phyloP scores from a whole-genome alignment of 2,888 invertebrate genomes.

The Neoitamus cyanurus region DNA sequence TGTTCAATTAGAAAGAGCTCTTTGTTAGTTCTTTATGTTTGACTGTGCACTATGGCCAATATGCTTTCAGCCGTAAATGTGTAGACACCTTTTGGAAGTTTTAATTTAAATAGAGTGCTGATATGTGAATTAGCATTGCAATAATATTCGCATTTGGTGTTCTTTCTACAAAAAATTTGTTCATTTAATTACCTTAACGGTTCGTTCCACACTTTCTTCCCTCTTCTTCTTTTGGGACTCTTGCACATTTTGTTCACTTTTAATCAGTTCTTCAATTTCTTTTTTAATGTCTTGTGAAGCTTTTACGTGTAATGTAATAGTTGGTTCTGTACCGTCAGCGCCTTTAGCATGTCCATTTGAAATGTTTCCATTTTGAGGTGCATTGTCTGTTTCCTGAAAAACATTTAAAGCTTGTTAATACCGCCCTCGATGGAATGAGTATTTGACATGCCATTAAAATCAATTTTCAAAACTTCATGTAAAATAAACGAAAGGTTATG shows the following conservation, averaged over 20 bases:
- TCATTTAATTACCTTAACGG: constrained; percentile 61
- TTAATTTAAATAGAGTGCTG: neutral
- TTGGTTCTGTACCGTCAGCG: constrained; percentile 53
- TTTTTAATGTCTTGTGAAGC: constrained; percentile 33
- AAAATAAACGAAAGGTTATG: neutral
- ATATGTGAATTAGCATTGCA: neutral
- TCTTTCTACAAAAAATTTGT: neutral
- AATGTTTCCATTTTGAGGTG: constrained; percentile 62
- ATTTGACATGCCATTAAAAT: neutral
- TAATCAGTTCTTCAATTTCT: neutral
- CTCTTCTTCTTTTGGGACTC: constrained; percentile 55
- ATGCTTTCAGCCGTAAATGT: too few species aligned
- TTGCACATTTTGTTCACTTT: neutral
- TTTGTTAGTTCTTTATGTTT: too few species aligned
- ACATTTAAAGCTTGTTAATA: neutral
- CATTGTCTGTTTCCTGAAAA: constrained; percentile 62
- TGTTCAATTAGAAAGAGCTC: neutral
- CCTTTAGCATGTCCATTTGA: constrained; percentile 64
- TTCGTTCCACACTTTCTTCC: constrained; percentile 61
- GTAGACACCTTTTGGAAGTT: too few species aligned
- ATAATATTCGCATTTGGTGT: neutral
- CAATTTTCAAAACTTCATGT: neutral
- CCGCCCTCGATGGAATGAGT: neutral
- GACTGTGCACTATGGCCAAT: too few species aligned
- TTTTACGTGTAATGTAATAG: constrained; percentile 46